phyloP scores from a whole-genome alignment of 2,797 vertebrate species.

The Monodelphis domestica region DNA sequence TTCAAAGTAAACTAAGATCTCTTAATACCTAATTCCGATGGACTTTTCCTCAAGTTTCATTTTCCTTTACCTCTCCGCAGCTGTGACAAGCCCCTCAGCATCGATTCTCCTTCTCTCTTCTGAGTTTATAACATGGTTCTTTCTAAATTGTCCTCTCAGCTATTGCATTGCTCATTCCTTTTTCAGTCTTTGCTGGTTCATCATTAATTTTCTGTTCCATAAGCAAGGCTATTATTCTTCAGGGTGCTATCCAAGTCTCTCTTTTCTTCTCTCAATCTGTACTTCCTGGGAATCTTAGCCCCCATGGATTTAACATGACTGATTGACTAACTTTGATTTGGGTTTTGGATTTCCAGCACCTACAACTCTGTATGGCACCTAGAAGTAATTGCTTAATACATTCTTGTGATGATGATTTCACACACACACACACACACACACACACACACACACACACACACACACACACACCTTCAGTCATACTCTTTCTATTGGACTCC shows the following conservation, averaged over 20 bases:
- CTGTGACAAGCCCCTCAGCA: not conserved
- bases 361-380: not conserved
- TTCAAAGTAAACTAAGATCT: not conserved
- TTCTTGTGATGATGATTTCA: not conserved
- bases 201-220: not conserved
- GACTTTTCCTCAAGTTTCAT: not conserved
- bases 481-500: not conserved
- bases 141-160: not conserved
- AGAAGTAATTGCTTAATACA: not conserved
- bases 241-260: conserved; percentile 5
- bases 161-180: not conserved
- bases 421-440: not conserved
- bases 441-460: not conserved
- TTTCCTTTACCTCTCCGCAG: not conserved
- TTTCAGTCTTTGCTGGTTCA: not conserved
- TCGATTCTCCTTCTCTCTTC: not conserved
- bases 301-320: conserved; percentile 1
- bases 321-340: not conserved
- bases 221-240: conserved; percentile 21
- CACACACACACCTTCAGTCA: not conserved
- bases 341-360: not conserved
- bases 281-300: not conserved
- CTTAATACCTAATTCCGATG: not conserved
- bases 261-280: not conserved
- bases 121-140: not conserved